Conservation (phyloP, 1,140 invertebrate species). For the Sycophaga agraensis region DNA sequence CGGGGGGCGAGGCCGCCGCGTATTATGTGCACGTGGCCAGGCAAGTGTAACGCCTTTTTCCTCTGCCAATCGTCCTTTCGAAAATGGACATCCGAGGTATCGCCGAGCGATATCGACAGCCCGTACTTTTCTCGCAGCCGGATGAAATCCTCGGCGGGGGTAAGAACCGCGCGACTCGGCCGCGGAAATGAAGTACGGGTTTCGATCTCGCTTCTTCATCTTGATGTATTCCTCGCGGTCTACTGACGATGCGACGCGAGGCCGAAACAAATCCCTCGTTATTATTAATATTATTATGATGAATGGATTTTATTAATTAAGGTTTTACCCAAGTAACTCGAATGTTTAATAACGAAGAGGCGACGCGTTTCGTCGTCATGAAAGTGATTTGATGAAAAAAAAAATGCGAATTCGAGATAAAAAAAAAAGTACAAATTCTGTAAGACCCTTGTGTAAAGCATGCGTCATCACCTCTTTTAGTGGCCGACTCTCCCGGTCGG, state of each 20-base stretch:
- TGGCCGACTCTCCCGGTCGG: conserved; percentile 29
- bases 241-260: conserved; percentile 8
- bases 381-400: not conserved
- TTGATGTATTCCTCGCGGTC: not conserved
- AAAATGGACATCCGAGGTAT: too few species aligned
- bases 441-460: conserved; percentile 44
- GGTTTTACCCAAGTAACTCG: conserved; percentile 22
- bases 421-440: conserved; percentile 56
- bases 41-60: too few species aligned
- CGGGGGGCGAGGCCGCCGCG: too few species aligned
- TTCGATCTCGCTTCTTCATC: conserved; percentile 2
- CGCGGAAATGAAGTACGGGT: too few species aligned
- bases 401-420: conserved; percentile 38
- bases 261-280: conserved; percentile 6
- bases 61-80: conserved; percentile 13
- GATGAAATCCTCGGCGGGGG: too few species aligned
- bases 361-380: conserved; percentile 1
- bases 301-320: too few species aligned
- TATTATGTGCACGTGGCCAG: too few species aligned
- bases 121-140: too few species aligned
- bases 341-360: conserved; percentile 31
- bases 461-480: conserved; percentile 39
- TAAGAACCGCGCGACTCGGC: too few species aligned
- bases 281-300: conserved; percentile 25
- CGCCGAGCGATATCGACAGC: too few species aligned